Percentiles rank a stretch among this genome's conserved stretches.
Conservation (phyloP, 2,113 vertebrate genomes). For the Tiliqua scincoides region DNA sequence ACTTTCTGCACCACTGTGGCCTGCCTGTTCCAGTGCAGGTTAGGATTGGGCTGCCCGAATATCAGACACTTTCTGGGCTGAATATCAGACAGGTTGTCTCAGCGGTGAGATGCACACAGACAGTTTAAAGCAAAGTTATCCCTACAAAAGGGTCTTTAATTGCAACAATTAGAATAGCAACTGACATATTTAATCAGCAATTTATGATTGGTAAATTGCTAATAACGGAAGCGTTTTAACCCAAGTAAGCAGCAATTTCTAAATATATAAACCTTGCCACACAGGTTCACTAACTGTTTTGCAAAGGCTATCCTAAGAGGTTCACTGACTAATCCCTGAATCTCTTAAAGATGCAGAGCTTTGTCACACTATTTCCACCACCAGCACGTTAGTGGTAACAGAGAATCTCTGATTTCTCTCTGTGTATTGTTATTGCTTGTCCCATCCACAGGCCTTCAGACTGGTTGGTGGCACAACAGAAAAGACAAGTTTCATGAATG, state of each 20-base stretch:
- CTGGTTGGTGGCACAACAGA: background rate
- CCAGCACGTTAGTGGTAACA: no score
- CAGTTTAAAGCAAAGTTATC: background rate
- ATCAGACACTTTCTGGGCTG: no score
- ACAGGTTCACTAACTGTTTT: background rate
- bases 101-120: background rate
- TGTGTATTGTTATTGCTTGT: background rate
- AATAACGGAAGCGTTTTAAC: background rate
- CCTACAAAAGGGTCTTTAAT: background rate
- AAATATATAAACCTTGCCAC: background rate
- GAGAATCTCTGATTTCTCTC: no score
- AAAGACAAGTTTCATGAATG: background rate
- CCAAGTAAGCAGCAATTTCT: background rate
- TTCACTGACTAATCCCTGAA: no score
- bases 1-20: no score
- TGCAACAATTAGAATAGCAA: background rate
- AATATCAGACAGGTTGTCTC: background rate
- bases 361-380: no score
- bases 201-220: background rate
- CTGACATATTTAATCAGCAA: background rate
- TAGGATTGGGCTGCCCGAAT: no score
- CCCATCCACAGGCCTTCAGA: background rate
- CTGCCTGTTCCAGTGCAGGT: no score
- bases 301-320: no score
- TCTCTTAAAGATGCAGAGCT: no score